Conservation (phyloP, 2,113 vertebrate species). For the Raja brachyura region DNA sequence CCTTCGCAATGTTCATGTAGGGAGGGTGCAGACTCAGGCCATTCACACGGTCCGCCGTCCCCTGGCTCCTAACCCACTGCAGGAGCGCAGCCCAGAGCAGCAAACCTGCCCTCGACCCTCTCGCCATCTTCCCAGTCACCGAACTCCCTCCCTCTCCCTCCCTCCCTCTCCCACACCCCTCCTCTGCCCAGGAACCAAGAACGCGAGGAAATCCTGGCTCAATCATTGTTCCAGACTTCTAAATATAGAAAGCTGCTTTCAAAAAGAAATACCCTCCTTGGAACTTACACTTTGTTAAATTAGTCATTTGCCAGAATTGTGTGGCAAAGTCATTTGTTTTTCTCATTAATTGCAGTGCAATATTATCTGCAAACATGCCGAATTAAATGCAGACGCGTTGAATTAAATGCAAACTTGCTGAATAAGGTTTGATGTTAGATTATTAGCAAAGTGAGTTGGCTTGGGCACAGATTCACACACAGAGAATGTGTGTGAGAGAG, state of each 20-base stretch:
- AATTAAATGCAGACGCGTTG: too few relatives aligned
- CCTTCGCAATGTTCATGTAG: slow-evolving; percentile 78
- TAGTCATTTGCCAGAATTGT: not conserved
- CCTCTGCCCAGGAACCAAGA: slow-evolving; percentile 6
- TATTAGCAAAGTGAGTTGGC: not conserved
- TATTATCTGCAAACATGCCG: too few relatives aligned
- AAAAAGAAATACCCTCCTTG: not conserved
- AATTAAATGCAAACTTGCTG: too few relatives aligned
- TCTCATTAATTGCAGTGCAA: not conserved
- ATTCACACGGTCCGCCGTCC: slow-evolving; percentile 42
- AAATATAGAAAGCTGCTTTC: not conserved
- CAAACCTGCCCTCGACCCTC: slow-evolving; percentile 45
- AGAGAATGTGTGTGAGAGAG: not conserved
- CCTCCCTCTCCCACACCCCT: not conserved
- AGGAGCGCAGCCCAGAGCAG: slow-evolving; percentile 40
- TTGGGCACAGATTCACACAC: not conserved
- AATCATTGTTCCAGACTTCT: slow-evolving; percentile 1
- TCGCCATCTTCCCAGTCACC: slow-evolving; percentile 53
- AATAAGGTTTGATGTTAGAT: too few relatives aligned
- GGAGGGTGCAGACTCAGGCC: slow-evolving; percentile 71
- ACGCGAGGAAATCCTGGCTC: slow-evolving; percentile 29
- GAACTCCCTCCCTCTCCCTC: not conserved
- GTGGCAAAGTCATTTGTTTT: too few relatives aligned
- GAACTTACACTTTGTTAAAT: not conserved
- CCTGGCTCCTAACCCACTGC: slow-evolving; percentile 42